Conservation (phyloP, 2,797 vertebrate species). For the Choloepus didactylus region DNA sequence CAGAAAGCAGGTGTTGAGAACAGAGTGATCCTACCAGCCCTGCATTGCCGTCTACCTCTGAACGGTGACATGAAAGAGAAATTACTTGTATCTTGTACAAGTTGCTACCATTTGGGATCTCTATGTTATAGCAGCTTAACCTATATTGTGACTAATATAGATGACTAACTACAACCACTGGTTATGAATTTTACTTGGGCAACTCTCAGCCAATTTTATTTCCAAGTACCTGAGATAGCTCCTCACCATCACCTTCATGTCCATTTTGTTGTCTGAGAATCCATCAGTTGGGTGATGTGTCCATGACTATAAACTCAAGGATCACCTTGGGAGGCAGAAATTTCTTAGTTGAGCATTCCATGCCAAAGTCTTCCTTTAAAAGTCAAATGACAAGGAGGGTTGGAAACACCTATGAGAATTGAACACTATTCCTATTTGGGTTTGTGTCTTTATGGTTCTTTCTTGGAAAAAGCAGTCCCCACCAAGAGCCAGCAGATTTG, state of each 20-base stretch:
- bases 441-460: not conserved
- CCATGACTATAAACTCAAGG: not conserved
- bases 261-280: not conserved
- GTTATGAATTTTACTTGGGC: not conserved
- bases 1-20: not conserved
- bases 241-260: not conserved
- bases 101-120: too few relatives aligned
- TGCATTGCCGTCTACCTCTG: not conserved
- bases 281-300: not conserved
- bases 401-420: not conserved
- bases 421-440: not conserved
- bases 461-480: constrained; percentile 60
- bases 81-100: not conserved
- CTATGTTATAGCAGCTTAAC: not conserved
- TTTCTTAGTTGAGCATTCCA: not conserved
- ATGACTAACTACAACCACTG: not conserved
- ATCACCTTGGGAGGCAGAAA: not conserved
- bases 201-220: not conserved
- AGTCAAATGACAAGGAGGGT: not conserved
- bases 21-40: not conserved
- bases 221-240: not conserved
- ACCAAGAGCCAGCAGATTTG: constrained; percentile 33
- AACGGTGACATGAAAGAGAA: not conserved
- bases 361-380: not conserved
- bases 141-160: not conserved